Percentiles rank a stretch among this genome's conserved stretches.
phyloP scores from a whole-genome alignment of 2,113 vertebrate genomes.

The Thunnus maccoyii region DNA sequence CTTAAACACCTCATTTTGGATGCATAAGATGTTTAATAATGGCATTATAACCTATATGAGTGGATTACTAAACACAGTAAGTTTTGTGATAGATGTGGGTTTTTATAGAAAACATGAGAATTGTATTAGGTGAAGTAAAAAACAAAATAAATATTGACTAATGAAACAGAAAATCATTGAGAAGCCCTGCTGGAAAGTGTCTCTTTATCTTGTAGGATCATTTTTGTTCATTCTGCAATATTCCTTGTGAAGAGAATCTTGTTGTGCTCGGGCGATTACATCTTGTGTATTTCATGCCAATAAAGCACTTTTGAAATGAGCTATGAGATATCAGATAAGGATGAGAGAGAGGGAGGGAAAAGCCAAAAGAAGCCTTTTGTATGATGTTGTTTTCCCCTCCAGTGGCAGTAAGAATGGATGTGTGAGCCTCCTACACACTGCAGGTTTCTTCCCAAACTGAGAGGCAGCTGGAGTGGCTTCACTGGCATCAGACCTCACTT shows the following conservation, averaged over 20 bases:
- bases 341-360: not conserved
- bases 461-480: not conserved
- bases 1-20: too few species aligned
- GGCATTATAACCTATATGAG: too few species aligned
- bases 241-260: not conserved
- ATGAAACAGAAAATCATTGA: too few species aligned
- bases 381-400: slow-evolving; percentile 4
- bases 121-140: too few species aligned
- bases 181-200: too few species aligned
- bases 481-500: not conserved
- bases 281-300: not conserved
- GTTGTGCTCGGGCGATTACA: not conserved
- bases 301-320: not conserved
- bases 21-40: too few species aligned
- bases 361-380: not conserved
- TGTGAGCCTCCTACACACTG: slow-evolving; percentile 24
- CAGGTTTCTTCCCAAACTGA: not conserved
- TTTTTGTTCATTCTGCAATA: too few species aligned
- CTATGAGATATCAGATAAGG: not conserved
- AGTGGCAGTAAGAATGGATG: not conserved
- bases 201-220: too few species aligned
- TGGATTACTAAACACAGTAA: too few species aligned
- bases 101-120: too few species aligned
- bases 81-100: too few species aligned
- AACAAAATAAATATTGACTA: too few species aligned